These are phyloP conservation scores for Podargus strigoides DNA, from an alignment of 2,797 vertebrate genomes.

Conservation along the genomic window DNA sequence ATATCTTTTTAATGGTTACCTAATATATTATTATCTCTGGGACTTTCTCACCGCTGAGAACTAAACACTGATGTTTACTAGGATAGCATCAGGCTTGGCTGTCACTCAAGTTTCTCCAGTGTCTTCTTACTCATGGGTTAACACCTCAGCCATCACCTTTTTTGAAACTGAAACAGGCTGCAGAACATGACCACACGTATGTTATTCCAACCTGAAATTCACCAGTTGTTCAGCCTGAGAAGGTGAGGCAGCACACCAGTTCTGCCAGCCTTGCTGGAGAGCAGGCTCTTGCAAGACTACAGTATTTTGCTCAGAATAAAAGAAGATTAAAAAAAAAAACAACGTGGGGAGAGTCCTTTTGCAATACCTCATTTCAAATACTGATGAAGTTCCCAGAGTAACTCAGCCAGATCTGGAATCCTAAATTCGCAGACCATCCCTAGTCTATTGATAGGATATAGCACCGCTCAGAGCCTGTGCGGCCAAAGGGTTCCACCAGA, in stretches of 20 bases:
- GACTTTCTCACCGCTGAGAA: slow-evolving; percentile 27
- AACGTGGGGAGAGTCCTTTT: background rate
- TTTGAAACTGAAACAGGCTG: slow-evolving; percentile 51
- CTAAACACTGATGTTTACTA: slow-evolving; percentile 49
- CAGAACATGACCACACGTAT: slow-evolving; percentile 55
- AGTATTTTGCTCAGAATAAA: background rate
- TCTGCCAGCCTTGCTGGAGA: background rate
- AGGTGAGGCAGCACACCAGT: background rate
- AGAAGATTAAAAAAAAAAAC: no score
- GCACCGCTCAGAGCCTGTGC: background rate
- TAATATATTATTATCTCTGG: slow-evolving; percentile 41
- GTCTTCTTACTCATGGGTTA: slow-evolving; percentile 57
- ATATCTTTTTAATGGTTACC: slow-evolving; percentile 59
- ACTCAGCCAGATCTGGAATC: background rate
- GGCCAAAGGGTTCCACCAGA: background rate
- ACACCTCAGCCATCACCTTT: slow-evolving; percentile 41
- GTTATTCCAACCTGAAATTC: slow-evolving; percentile 53
- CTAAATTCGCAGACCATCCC: background rate
- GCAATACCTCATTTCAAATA: background rate
- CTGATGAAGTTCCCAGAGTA: background rate
- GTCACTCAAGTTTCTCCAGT: slow-evolving; percentile 55
- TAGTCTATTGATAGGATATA: background rate
- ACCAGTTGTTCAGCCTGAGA: background rate
- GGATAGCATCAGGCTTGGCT: slow-evolving; percentile 54
- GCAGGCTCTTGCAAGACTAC: background rate